Evolutionary conservation across 1,140 invertebrate species (phyloP).

Genomic region (Drosophila truncata): DNA sequence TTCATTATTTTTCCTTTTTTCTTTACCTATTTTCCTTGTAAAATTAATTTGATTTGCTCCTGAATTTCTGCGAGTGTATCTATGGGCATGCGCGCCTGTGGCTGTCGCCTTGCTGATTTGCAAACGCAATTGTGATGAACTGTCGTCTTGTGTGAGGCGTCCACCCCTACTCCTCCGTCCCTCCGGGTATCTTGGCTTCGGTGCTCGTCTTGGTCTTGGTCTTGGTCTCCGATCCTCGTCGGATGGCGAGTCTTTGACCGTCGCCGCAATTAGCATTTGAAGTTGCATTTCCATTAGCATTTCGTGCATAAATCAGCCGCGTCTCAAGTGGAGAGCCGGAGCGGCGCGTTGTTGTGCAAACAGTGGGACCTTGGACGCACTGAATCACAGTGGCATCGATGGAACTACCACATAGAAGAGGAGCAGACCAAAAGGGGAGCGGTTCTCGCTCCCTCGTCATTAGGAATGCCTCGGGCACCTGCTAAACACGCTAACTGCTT

Average conservation of each 20-base stretch:
- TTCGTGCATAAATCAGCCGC: conserved; percentile 71
- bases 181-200: not conserved
- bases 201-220: conserved; percentile 7
- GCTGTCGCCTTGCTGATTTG: conserved; percentile 59
- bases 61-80: not conserved
- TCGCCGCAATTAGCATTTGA: conserved; percentile 83
- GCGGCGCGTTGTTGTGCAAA: conserved; percentile 50
- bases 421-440: conserved; percentile 4
- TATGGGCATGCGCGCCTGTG: conserved; percentile 50
- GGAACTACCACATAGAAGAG: conserved; percentile 4
- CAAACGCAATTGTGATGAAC: conserved; percentile 76
- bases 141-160: conserved; percentile 43
- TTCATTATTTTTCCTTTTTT: not conserved
- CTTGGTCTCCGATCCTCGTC: conserved; percentile 21
- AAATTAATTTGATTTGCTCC: not conserved
- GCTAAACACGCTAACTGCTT: conserved; percentile 43
- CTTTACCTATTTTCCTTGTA: no score
- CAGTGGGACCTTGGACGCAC: conserved; percentile 49
- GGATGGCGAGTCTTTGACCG: conserved; percentile 72
- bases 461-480: conserved; percentile 49
- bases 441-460: conserved; percentile 13
- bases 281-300: conserved; percentile 81
- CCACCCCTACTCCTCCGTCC: not conserved
- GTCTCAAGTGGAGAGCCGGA: conserved; percentile 39
- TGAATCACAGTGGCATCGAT: conserved; percentile 25